Evolutionary conservation across 53 echinoderm and acorn worm species (phyloP).

Genomic region (Apostichopus leukothele): DNA sequence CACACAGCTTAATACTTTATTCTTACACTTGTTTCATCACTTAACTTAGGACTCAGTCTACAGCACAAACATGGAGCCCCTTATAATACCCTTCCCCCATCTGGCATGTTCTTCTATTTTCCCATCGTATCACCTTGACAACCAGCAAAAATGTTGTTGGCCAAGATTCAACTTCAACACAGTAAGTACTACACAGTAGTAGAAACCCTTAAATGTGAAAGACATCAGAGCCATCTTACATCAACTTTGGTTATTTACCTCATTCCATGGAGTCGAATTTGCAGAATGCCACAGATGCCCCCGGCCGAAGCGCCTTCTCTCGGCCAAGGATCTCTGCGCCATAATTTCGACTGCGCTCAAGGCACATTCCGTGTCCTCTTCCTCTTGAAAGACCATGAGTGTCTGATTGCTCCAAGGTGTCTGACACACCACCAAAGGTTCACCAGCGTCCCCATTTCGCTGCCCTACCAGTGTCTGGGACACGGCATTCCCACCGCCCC

Average conservation of each 20-base stretch:
- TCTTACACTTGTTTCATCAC: no score
- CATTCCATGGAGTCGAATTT: neutral
- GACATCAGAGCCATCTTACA: no score
- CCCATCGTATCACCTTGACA: no score
- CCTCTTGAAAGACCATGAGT: slow-evolving; percentile 16
- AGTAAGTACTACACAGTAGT: no score
- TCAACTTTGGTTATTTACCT: neutral
- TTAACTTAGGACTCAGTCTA: no score
- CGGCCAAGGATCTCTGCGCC: neutral
- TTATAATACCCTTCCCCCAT: no score
- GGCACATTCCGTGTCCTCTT: slow-evolving; percentile 14
- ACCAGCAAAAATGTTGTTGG: no score
- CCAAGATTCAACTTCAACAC: no score
- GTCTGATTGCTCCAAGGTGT: slow-evolving; percentile 12
- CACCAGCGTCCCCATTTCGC: neutral
- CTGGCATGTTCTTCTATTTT: no score
- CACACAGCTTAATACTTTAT: no score
- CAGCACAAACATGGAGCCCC: no score
- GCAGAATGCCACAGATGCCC: neutral
- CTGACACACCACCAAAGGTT: neutral
- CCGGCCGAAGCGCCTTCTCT: neutral
- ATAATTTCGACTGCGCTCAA: slow-evolving; percentile 18
- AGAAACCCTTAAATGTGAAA: no score
- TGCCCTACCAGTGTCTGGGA: neutral
- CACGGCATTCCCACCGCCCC: neutral